Conservation (phyloP, 2,797 vertebrate genomes). For the Poeciliopsis paucimaculata region DNA sequence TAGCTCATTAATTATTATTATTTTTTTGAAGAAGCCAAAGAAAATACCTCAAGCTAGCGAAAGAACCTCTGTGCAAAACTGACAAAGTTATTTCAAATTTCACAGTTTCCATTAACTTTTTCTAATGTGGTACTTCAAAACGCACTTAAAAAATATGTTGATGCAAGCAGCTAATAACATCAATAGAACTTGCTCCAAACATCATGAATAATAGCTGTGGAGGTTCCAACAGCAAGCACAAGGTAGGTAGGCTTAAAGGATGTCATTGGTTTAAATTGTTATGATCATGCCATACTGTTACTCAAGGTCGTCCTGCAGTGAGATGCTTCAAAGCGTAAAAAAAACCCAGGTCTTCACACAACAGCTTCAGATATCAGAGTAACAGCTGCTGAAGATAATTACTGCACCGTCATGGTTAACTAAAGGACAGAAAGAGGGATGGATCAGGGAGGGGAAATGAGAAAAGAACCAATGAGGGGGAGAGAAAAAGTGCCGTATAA, state of each 20-base stretch:
- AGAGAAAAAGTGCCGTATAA: conserved; percentile 50
- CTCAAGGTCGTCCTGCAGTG: background rate
- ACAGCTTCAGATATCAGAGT: conserved; percentile 28
- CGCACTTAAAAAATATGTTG: background rate
- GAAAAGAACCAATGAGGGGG: conserved; percentile 47
- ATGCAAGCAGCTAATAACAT: background rate
- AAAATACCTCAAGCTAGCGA: background rate
- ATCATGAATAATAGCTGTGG: background rate
- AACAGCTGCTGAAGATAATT: conserved; percentile 60
- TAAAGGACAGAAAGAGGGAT: conserved; percentile 38
- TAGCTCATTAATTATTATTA: background rate
- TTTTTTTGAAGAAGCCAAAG: background rate
- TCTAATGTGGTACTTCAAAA: background rate
- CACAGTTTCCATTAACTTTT: background rate
- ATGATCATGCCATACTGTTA: background rate
- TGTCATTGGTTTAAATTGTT: background rate
- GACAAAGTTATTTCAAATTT: background rate
- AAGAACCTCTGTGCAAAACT: background rate
- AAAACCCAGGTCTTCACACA: background rate
- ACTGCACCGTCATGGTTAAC: conserved; percentile 46
- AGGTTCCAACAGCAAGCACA: background rate
- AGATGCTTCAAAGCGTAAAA: background rate
- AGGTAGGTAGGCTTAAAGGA: background rate
- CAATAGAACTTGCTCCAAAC: background rate
- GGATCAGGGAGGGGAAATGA: conserved; percentile 17